Evolutionary conservation across 2,797 vertebrate species (phyloP).

Genomic region (Holocentrus rufus): DNA sequence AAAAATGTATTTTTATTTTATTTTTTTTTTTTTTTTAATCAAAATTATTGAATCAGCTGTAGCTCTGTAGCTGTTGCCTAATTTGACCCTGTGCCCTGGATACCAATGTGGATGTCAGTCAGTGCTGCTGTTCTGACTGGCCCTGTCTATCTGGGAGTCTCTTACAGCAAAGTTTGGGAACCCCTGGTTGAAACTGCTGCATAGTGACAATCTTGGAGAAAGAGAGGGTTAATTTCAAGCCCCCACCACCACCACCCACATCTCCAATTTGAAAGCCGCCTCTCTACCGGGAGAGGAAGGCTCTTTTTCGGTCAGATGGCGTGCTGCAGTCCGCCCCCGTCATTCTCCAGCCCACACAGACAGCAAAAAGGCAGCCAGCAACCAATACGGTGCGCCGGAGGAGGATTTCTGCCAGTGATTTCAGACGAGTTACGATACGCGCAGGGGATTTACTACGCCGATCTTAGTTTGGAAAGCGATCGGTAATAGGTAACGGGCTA

Average conservation of each 20-base stretch:
- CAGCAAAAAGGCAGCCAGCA: constrained; percentile 85
- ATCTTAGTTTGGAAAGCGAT: constrained; percentile 65
- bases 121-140: neutral
- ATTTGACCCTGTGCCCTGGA: no score
- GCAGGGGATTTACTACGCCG: constrained; percentile 75
- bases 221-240: constrained; percentile 74
- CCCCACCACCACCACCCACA: constrained; percentile 78
- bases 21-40: no score
- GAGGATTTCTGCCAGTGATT: constrained; percentile 84
- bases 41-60: no score
- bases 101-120: no score
- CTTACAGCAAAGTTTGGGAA: constrained; percentile 55
- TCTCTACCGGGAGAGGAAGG: constrained; percentile 86
- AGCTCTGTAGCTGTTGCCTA: no score
- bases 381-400: constrained; percentile 84
- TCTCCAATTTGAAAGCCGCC: constrained; percentile 81
- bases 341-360: constrained; percentile 88
- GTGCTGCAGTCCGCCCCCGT: constrained; percentile 88
- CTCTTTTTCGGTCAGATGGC: constrained; percentile 90
- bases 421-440: constrained; percentile 73
- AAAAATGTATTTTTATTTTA: no score
- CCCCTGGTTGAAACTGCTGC: constrained; percentile 34
- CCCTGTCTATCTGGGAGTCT: constrained; percentile 28
- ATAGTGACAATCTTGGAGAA: constrained; percentile 62
- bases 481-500: constrained; percentile 54